Percentiles rank a stretch among this genome's conserved stretches.
Conservation (phyloP, 2,888 invertebrate species). For the Eudemis profundana region DNA sequence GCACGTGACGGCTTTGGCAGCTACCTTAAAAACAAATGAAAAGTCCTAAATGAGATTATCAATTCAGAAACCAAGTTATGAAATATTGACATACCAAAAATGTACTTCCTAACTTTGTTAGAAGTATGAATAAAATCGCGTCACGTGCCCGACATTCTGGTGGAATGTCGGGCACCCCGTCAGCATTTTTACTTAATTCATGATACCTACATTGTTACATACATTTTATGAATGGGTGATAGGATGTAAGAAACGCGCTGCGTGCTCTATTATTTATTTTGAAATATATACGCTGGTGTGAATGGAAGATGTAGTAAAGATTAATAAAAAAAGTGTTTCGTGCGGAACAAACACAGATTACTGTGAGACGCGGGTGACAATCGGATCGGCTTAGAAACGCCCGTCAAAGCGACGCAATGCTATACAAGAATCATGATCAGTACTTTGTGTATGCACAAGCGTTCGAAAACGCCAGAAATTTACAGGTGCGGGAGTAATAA, state of each 20-base stretch:
- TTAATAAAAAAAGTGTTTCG: conserved; percentile 31
- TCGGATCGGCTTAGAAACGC: conserved; percentile 58
- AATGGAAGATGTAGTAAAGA: conserved; percentile 21
- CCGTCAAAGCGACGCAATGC: background rate
- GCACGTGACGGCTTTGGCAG: too few species aligned
- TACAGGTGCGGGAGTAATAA: too few species aligned
- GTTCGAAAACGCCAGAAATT: background rate
- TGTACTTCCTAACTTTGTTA: too few species aligned
- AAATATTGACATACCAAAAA: too few species aligned
- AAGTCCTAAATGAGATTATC: too few species aligned
- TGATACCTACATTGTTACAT: background rate
- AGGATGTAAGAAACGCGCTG: background rate
- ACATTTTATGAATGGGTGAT: conserved; percentile 1
- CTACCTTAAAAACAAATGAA: too few species aligned
- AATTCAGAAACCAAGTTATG: too few species aligned
- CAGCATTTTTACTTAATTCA: background rate
- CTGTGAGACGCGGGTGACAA: conserved; percentile 57
- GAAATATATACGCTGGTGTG: conserved; percentile 18
- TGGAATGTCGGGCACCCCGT: too few species aligned
- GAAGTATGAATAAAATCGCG: too few species aligned
- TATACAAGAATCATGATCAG: background rate
- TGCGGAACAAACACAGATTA: conserved; percentile 64
- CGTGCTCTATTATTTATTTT: conserved; percentile 24
- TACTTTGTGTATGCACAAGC: background rate
- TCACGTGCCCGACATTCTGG: too few species aligned